Conservation (phyloP, 1,140 invertebrate species). For the Prorops nasuta region DNA sequence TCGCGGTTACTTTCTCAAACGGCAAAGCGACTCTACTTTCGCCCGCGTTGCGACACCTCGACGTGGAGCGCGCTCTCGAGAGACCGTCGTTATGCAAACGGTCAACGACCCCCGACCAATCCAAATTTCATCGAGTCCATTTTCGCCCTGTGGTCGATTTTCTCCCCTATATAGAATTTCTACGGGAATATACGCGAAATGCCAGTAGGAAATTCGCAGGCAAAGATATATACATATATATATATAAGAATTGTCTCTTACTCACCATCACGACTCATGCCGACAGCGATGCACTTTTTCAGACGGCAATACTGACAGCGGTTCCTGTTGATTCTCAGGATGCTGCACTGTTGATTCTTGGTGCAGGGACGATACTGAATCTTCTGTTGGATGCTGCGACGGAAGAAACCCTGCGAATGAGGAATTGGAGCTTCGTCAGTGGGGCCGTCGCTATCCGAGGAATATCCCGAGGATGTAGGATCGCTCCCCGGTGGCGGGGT, state of each 20-base stretch:
- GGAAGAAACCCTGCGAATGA: conserved; percentile 77
- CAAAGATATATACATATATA: no score
- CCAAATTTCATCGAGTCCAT: background rate
- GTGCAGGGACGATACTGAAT: conserved; percentile 97
- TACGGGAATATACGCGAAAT: no score
- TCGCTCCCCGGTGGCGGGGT: conserved; percentile 50
- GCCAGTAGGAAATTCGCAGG: no score
- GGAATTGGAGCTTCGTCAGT: conserved; percentile 53
- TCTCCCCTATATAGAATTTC: no score
- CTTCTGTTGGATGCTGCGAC: conserved; percentile 94
- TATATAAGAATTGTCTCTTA: no score
- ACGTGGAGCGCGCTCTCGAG: conserved; percentile 19
- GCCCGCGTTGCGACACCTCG: conserved; percentile 46
- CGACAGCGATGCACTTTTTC: conserved; percentile 97
- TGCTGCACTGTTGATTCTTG: conserved; percentile 97
- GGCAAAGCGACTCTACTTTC: conserved; percentile 46
- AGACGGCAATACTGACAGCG: conserved; percentile 95
- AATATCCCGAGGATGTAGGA: conserved; percentile 48
- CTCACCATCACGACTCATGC: conserved; percentile 97
- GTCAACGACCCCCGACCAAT: conserved; percentile 37
- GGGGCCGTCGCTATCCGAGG: conserved; percentile 46
- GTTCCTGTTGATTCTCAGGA: conserved; percentile 94
- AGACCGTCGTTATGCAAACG: conserved; percentile 47
- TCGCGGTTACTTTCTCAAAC: conserved; percentile 45
- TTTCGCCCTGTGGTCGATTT: no score